Base-by-base conservation (phyloP, 2,113 vertebrate genomes). In the Solenodon paradoxus region DNA sequence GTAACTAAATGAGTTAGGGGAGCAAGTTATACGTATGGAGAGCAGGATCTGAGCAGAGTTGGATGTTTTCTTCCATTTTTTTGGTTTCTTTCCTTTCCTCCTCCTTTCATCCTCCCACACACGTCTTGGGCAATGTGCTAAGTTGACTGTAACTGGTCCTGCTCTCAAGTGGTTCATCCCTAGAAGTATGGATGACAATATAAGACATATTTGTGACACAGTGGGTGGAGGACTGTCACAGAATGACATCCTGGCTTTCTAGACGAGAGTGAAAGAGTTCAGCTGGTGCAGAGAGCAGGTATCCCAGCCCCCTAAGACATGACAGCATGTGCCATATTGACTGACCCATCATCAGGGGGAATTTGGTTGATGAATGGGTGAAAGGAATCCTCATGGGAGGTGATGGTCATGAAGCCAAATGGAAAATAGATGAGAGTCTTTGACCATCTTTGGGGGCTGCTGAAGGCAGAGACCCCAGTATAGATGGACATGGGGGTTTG, bases 171-270 rank as follows among this genome's bases (percentile, higher is more conserved):
- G 38, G 0, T 40, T 42, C 2, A 4, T 57, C 49, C 22, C 55
- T 17, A 2, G 49, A 64, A 57, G 32, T 32, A 45, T 5, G 0
- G 17, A 7, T 63, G 93, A 3, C 26, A 10, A 0, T 0, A 1
- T 13, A 40, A n/a, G n/a, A n/a, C n/a, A n/a, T n/a, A n/a, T n/a
- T 69, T 24, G 40, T 0, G 22, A 32, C 30, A n/a, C 2, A 11
- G 0, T 0, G 17, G n/a, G 22, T 55, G 7, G 1, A 15, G 47
- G 28, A 17, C 19, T 5, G 0, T 83, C 11, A 0, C 0, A 26
- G 80, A 63, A 17, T 2, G 28, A 0, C 12, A 9, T 20, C 68
- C 47, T 13, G 12, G 7, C 8, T 38, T 40, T 7, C 45, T 15
- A 0, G 15, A 74, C 84, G 59, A 16, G 32, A 69, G 10, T 28